Evolutionary conservation across 2,113 vertebrate genomes (phyloP), one percentile per base, ranked within the genome.

Genomic region (Salvelinus alpinus): DNA sequence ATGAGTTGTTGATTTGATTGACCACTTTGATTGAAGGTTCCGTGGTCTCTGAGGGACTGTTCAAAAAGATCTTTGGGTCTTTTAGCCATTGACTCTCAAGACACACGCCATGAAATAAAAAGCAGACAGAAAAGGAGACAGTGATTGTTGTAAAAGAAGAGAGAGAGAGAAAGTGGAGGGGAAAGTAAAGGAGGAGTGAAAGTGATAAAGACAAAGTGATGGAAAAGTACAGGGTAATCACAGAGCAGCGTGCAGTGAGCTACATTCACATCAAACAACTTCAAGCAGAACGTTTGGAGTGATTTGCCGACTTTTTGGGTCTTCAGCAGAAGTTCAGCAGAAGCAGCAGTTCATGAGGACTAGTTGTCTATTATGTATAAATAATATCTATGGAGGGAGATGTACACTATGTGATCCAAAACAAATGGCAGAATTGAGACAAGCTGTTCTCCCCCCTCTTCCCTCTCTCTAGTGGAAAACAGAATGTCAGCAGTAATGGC

Each of bases 401-500:
- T 18, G 16, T 18, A 54, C 51, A 18, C 51, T 79, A 72, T 75
- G 82, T 81, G 73, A 85, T 82, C 38, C 54, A 72, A 89, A 86
- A 59, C 82, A 82, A 44, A 78, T 86, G 62, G 64, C 4, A 5
- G 27, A 48, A 64, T 24, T 78, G 65, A 76, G 29, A 76, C 38
- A 65, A 78, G 66, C 67, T 64, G 71, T 31, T 20, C 66, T n/a
- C 69, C 44, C 1, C 12, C 51, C 72, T 65, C 73, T 76, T 77
- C 81, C 71, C 78, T 69, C 25, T 29, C 83, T 31, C 14, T 73
- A 25, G 25, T 79, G 78, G 87, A 88, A 90, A 88, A 88, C 82
- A 86, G 84, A 86, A 85, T 82, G 82, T 88, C 84, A 85, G 86
- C 88, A 86, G 81, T 79, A 85, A 83, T 68, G 18, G 64, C 5